A percentile compares a stretch with the other conserved stretches of the same genome.
phyloP scores from a whole-genome alignment of 2,888 invertebrate species.

The Drosophila neotestacea region DNA sequence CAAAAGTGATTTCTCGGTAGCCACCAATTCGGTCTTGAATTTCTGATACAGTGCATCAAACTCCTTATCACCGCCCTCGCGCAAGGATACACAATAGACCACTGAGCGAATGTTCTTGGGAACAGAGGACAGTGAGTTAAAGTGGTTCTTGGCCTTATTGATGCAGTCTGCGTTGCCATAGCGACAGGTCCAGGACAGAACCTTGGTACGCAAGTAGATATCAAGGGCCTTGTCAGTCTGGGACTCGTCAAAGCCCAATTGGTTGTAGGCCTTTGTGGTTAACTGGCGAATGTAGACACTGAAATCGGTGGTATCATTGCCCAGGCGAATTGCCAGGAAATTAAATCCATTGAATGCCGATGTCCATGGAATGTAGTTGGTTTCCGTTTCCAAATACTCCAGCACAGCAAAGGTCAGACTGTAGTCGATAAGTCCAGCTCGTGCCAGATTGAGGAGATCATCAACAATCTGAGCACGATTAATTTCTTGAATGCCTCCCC shows the following conservation, averaged over 20 bases:
- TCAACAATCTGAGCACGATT: constrained; percentile 93
- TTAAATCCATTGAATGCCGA: constrained; percentile 87
- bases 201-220: constrained; percentile 87
- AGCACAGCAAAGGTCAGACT: constrained; percentile 88
- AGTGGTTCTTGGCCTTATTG: constrained; percentile 84
- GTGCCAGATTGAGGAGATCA: constrained; percentile 91
- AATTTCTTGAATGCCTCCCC: constrained; percentile 87
- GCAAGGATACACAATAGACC: constrained; percentile 91
- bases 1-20: constrained; percentile 89
- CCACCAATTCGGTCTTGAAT: constrained; percentile 87
- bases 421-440: constrained; percentile 88
- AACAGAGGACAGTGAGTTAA: constrained; percentile 78
- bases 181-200: constrained; percentile 89
- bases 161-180: constrained; percentile 88
- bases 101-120: constrained; percentile 88
- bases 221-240: constrained; percentile 86
- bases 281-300: constrained; percentile 85
- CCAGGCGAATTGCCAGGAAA: constrained; percentile 83
- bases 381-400: constrained; percentile 89
- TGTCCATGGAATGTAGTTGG: constrained; percentile 92
- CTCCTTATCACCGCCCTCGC: constrained; percentile 87
- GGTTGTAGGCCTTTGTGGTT: constrained; percentile 85
- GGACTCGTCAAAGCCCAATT: constrained; percentile 86
- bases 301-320: constrained; percentile 71
- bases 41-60: constrained; percentile 89